Evolutionary conservation across 1,140 invertebrate species (phyloP), one percentile per base, ranked within the genome.

Genomic region (Matsumurasca onukii): DNA sequence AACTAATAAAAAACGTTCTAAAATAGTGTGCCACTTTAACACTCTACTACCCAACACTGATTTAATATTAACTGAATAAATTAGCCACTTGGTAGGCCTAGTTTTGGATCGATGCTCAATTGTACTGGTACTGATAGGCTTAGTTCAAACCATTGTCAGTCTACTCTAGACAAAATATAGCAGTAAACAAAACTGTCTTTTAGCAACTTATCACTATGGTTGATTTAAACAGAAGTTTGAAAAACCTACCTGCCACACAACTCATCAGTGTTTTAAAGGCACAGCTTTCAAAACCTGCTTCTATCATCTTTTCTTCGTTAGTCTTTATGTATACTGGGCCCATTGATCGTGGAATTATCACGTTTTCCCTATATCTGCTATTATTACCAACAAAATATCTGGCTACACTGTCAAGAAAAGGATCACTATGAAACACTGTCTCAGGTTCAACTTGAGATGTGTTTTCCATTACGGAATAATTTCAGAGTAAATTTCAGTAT

Each of bases 141-240:
- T n/a, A n/a, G n/a, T n/a, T n/a, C n/a, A n/a, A n/a, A n/a, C n/a
- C n/a, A n/a, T n/a, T n/a, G n/a, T n/a, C n/a, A n/a, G n/a, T n/a
- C n/a, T n/a, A n/a, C n/a, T n/a, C n/a, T n/a, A n/a, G n/a, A n/a
- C n/a, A n/a, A n/a, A n/a, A n/a, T n/a, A n/a, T n/a, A n/a, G n/a
- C n/a, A n/a, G n/a, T n/a, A n/a, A n/a, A n/a, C n/a, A n/a, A n/a
- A n/a, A n/a, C n/a, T n/a, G n/a, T n/a, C 94, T 96, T 3, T 96
- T 93, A 27, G 95, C 93, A 80, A 99, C 98, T 45, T 99, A 80
- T 72, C 97, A 97, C 74, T 99, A 90, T 1, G 90, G 95, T 66
- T 89, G 93, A 70, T 97, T 97, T 64, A 99, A 82, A 64, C 91
- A 96, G 83, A 94, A 97, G 59, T 97, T 97, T 93, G 75, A 69